Evolutionary conservation across 2,797 vertebrate species (phyloP).

Genomic region (Euphonia xanthogaster): DNA sequence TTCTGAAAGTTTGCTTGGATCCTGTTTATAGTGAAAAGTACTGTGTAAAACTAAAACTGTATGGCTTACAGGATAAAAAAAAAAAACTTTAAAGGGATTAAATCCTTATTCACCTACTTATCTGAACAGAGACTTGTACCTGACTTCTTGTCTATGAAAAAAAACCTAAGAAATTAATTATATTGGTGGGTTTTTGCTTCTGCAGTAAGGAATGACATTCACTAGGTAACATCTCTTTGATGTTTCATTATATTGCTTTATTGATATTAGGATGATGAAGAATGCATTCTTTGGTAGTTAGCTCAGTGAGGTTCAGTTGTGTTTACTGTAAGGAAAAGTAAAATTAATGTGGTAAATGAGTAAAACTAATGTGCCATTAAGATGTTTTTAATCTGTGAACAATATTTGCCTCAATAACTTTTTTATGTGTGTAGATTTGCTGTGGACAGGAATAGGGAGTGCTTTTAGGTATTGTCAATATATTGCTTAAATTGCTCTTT

Average conservation of each 20-base stretch:
- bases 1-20: neutral
- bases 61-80: neutral
- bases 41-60: neutral
- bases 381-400: neutral
- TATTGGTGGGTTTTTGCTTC: neutral
- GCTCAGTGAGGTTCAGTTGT: neutral
- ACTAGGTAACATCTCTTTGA: neutral
- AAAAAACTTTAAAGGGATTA: neutral
- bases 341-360: neutral
- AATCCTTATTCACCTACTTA: neutral
- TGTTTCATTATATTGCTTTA: neutral
- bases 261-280: neutral
- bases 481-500: neutral
- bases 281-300: neutral
- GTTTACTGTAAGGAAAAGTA: neutral
- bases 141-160: neutral
- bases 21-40: neutral
- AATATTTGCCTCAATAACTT: neutral
- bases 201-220: neutral
- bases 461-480: neutral
- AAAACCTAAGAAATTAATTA: neutral
- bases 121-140: neutral
- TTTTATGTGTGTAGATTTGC: neutral
- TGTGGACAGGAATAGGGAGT: neutral
- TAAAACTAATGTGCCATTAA: neutral